Percentiles rank a stretch among this genome's conserved stretches.
phyloP scores from a whole-genome alignment of 1,140 invertebrate species.

The Lordiphosa clarofinis region DNA sequence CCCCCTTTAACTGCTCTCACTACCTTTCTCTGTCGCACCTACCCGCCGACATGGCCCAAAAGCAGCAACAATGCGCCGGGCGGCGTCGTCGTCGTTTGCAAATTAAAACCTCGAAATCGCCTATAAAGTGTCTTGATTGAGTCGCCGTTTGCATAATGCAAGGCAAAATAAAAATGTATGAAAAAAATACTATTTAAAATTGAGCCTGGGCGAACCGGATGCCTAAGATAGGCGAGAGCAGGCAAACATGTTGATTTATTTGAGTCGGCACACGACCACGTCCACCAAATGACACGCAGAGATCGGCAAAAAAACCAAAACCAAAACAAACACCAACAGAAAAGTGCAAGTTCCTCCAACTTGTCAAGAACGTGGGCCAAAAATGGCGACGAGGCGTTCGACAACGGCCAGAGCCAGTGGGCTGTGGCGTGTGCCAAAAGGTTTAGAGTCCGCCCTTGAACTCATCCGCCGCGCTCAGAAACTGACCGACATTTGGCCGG shows the following conservation, averaged over 20 bases:
- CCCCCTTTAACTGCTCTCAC: constrained; percentile 20
- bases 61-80: constrained; percentile 1
- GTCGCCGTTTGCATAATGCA: constrained; percentile 55
- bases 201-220: constrained; percentile 66
- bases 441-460: constrained; percentile 55
- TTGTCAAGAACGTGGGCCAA: constrained; percentile 48
- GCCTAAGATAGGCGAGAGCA: constrained; percentile 48
- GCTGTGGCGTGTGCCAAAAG: constrained; percentile 42
- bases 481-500: constrained; percentile 65
- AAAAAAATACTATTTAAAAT: constrained; percentile 26
- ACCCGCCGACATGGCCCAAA: constrained; percentile 1
- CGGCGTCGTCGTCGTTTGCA: constrained; percentile 22
- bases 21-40: not conserved
- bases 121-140: constrained; percentile 74
- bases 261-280: constrained; percentile 63
- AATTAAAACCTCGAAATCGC: constrained; percentile 56
- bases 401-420: constrained; percentile 21
- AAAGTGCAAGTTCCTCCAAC: constrained; percentile 59
- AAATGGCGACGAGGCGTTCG: constrained; percentile 50
- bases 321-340: constrained; percentile 28
- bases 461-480: constrained; percentile 28
- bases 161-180: constrained; percentile 20
- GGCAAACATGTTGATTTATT: constrained; percentile 62
- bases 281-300: constrained; percentile 47
- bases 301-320: constrained; percentile 24